A percentile compares a stretch with the other conserved stretches of the same genome.
These are phyloP conservation scores for Cercopithecus mona DNA, from an alignment of 2,113 vertebrate genomes.

Conservation along the genomic window DNA sequence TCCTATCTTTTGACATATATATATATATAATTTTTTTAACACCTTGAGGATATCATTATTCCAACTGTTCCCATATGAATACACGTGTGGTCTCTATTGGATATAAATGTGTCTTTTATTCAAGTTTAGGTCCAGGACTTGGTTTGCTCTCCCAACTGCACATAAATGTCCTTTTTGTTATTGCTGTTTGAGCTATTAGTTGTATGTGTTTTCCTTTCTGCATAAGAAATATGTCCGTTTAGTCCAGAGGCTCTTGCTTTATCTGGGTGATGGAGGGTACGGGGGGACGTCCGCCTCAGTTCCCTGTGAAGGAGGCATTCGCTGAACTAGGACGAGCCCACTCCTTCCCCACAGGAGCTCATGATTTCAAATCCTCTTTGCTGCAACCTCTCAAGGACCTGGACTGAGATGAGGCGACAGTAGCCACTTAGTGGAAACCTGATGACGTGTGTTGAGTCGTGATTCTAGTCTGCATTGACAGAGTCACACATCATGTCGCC, in stretches of 20 bases:
- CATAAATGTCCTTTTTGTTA: slow-evolving; percentile 69
- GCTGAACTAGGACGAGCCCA: slow-evolving; percentile 97
- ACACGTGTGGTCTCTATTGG: slow-evolving; percentile 86
- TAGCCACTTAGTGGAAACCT: slow-evolving; percentile 94
- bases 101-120: slow-evolving; percentile 88
- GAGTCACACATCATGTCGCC: slow-evolving; percentile 91
- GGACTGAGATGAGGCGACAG: slow-evolving; percentile 97
- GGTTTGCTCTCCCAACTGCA: slow-evolving; percentile 83
- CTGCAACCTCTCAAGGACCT: slow-evolving; percentile 96
- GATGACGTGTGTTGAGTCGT: slow-evolving; percentile 90
- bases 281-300: slow-evolving; percentile 86
- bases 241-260: slow-evolving; percentile 95
- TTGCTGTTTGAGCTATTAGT: background rate
- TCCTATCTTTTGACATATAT: slow-evolving; percentile 86
- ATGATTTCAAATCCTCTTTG: slow-evolving; percentile 95
- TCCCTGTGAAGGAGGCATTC: slow-evolving; percentile 94
- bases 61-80: slow-evolving; percentile 86
- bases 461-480: slow-evolving; percentile 90
- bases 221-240: slow-evolving; percentile 85
- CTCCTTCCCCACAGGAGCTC: slow-evolving; percentile 94
- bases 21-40: slow-evolving; percentile 69
- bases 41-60: slow-evolving; percentile 85
- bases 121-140: slow-evolving; percentile 84
- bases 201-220: slow-evolving; percentile 62
- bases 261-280: slow-evolving; percentile 89